These are phyloP conservation scores for Sarcophaga carnaria DNA, from an alignment of 2,888 invertebrate species.

Conservation along the genomic window DNA sequence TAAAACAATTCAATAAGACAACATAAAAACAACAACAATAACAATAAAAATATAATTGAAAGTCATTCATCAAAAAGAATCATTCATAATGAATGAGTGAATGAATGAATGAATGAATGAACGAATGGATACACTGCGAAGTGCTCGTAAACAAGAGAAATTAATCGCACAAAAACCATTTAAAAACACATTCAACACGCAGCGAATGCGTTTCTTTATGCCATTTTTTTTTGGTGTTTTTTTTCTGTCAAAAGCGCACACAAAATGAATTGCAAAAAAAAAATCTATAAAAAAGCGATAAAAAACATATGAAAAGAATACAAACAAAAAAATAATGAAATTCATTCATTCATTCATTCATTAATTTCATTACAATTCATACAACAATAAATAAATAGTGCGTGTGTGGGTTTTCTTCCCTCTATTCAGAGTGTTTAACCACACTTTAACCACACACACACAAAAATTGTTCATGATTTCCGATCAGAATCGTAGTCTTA, in stretches of 20 bases:
- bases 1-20: too few relatives aligned
- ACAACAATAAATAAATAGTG: conserved; percentile 23
- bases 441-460: background rate
- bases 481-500: too few relatives aligned
- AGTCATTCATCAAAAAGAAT: too few relatives aligned
- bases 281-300: background rate
- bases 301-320: conserved; percentile 16
- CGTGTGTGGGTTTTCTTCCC: background rate
- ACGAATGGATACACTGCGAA: too few relatives aligned
- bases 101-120: too few relatives aligned
- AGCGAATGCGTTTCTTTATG: conserved; percentile 29
- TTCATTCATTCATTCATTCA: conserved; percentile 56
- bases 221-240: background rate
- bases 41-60: too few relatives aligned
- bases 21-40: too few relatives aligned
- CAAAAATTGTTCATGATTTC: background rate
- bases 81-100: too few relatives aligned
- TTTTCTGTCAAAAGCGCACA: background rate
- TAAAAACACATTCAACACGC: conserved; percentile 24
- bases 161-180: conserved; percentile 2
- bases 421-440: background rate
- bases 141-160: background rate
- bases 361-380: conserved; percentile 28
- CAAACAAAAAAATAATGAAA: background rate
- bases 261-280: too few relatives aligned